These are phyloP conservation scores for Centroberyx gerrardi DNA, from an alignment of 2,797 vertebrate species.

Conservation along the genomic window DNA sequence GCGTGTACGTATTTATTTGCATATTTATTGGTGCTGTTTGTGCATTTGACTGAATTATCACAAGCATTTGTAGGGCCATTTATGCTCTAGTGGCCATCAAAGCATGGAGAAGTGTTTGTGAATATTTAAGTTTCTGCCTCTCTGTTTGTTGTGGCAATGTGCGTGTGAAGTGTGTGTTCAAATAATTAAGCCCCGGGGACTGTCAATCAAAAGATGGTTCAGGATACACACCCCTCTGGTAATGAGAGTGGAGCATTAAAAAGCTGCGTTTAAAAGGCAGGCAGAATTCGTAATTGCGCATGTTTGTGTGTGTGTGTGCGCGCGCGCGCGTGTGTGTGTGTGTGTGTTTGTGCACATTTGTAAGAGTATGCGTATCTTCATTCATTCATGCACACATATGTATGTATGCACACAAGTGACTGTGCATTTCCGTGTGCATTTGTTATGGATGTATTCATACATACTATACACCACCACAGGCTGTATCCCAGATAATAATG, in stretches of 20 bases:
- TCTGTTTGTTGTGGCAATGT: conserved; percentile 31
- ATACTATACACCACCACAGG: too few species aligned
- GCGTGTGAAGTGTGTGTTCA: conserved; percentile 40
- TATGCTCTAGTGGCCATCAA: conserved; percentile 53
- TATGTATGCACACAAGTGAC: conserved; percentile 20
- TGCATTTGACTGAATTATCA: conserved; percentile 52
- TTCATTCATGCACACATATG: conserved; percentile 10
- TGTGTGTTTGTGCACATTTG: not conserved
- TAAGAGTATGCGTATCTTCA: not conserved
- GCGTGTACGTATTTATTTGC: conserved; percentile 38
- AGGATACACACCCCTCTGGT: conserved; percentile 41
- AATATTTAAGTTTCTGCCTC: conserved; percentile 47
- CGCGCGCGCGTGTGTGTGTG: conserved; percentile 6
- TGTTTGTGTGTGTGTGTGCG: not conserved
- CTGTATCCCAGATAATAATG: not conserved
- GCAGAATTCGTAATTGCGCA: conserved; percentile 8
- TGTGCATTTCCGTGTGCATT: not conserved
- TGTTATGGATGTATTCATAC: conserved; percentile 26
- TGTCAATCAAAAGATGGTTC: conserved; percentile 58
- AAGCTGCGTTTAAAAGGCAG: conserved; percentile 32
- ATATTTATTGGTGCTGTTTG: conserved; percentile 52
- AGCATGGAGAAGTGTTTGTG: conserved; percentile 41
- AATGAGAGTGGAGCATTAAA: conserved; percentile 33
- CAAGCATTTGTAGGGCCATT: conserved; percentile 42
- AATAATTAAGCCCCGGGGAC: conserved; percentile 66